Evolutionary conservation across 1,140 invertebrate species (phyloP), one percentile per base, ranked within the genome.

Genomic region (Pseudoatta argentina): DNA sequence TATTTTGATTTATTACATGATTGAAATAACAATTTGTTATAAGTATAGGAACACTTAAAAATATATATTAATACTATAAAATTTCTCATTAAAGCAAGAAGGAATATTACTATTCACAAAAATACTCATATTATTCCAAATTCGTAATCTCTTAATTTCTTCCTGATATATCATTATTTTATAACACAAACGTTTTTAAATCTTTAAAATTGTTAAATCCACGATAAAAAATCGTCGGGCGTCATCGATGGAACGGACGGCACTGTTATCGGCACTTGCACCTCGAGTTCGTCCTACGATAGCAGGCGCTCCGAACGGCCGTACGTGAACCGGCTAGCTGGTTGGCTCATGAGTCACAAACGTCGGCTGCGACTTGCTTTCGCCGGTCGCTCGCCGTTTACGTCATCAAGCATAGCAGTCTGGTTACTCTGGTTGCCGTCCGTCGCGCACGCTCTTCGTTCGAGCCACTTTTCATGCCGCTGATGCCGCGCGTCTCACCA

Each of bases 261-360:
- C 21, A 30, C 76, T 83, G 89, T 61, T 72, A 59, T 90, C 88
- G 72, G 81, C 82, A 82, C 66, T 91, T 90, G 88, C 81, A 86
- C 86, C 87, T 89, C 85, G 81, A 85, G 89, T 75, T 77, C 66
- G 71, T 73, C 67, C 18, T 61, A 75, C 88, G 85, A 64, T 83
- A 78, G 83, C 21, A 39, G 34, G 30, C 72, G 81, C 75, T 59
- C 24, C 59, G 55, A 51, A 59, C 61, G 27, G 16, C 39, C 27
- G 71, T 51, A 51, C 71, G 27, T 24, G 24, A 34, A 14, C 34
- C 75, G 75, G 61, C 73, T 69, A 21, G 63, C 64, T 39, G 14
- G 51, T 39, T 48, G 48, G 55, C n/a, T 81, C 55, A 48, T 64
- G 85, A 86, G 76, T 82, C 85, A 71, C 85, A 18, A 30, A 71